Evolutionary conservation across 2,888 invertebrate species (phyloP), one percentile per base, ranked within the genome.

Genomic region (Caenorhabditis sp.): DNA sequence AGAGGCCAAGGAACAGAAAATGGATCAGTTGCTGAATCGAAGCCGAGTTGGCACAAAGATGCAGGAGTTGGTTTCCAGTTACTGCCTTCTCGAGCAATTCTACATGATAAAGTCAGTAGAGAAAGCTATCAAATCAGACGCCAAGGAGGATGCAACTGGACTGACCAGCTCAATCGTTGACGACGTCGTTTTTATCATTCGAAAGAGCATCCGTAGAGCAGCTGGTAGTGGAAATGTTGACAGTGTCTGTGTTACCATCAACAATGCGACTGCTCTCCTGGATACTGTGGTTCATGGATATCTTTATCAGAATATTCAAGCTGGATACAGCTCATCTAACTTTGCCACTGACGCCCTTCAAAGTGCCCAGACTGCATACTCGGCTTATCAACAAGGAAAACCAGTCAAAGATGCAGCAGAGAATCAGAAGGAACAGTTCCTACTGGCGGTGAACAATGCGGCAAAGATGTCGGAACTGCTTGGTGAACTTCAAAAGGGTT

Each of bases 181-280:
- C 92, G 98, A 99, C 92, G 95, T 97, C 0, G 98, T 98, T 93
- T 99, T 96, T 92, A 97, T 99, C 86, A 95, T 98, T 2, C 95
- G 97, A 89, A 98, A 98, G 93, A 96, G 97, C 89, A 95, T 98
- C 64, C 96, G 97, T 86, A 95, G 98, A 84, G 95, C 96, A n/a
- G 94, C 97, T 86, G 95, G 95, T 6, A 96, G 96, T 86, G 95
- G 96, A 91, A 97, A 96, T 91, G 94, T 98, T 77, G 98, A 98
- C 93, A 98, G 97, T 65, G 95, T 96, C 56, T 99, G 99, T 93
- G 97, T 96, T 1, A 87, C 85, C 88, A 95, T 99, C 32, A 99
- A 99, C 93, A 96, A 97, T 92, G 96, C 96, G 4, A 95, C 95
- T 88, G 94, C 95, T 0, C 94, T 95, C 82, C 93, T 99, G 79